phyloP scores from a whole-genome alignment of 2,113 vertebrate species.

The Clarias macrocephalus region DNA sequence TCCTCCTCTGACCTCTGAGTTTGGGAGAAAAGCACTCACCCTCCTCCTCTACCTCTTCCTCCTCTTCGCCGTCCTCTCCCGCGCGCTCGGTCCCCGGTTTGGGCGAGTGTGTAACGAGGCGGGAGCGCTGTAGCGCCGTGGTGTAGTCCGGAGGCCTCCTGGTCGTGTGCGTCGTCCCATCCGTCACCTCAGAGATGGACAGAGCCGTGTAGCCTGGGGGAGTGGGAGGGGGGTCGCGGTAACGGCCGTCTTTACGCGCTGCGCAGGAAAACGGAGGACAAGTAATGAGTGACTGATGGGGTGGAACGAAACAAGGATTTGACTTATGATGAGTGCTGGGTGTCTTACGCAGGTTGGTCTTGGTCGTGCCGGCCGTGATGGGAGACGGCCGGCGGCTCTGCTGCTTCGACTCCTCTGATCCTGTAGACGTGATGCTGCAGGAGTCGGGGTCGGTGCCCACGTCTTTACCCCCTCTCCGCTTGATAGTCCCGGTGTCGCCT shows the following conservation, averaged over 20 bases:
- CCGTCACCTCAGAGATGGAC: constrained; percentile 87
- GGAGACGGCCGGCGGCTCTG: constrained; percentile 78
- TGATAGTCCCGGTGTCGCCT: constrained; percentile 97
- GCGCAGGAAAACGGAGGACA: constrained; percentile 33
- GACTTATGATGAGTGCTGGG: background rate
- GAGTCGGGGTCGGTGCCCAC: constrained; percentile 86
- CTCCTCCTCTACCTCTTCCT: constrained; percentile 79
- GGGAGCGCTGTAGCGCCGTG: constrained; percentile 91
- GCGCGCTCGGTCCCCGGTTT: constrained; percentile 26
- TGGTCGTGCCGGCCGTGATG: constrained; percentile 79
- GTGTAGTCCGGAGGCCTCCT: constrained; percentile 95
- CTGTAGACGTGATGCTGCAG: constrained; percentile 81
- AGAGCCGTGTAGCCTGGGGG: constrained; percentile 94
- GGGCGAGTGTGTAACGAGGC: constrained; percentile 88
- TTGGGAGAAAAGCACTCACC: constrained; percentile 85
- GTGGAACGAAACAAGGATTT: background rate
- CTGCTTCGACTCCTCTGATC: constrained; percentile 86
- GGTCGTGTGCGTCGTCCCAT: constrained; percentile 79
- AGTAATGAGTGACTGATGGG: background rate
- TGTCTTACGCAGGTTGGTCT: constrained; percentile 83
- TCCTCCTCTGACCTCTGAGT: constrained; percentile 77
- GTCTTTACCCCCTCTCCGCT: constrained; percentile 93
- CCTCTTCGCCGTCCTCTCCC: constrained; percentile 51
- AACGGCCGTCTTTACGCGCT: constrained; percentile 93
- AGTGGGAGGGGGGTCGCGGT: constrained; percentile 92